phyloP scores from a whole-genome alignment of 2,888 invertebrate species.

The Yponomeuta evonymella region DNA sequence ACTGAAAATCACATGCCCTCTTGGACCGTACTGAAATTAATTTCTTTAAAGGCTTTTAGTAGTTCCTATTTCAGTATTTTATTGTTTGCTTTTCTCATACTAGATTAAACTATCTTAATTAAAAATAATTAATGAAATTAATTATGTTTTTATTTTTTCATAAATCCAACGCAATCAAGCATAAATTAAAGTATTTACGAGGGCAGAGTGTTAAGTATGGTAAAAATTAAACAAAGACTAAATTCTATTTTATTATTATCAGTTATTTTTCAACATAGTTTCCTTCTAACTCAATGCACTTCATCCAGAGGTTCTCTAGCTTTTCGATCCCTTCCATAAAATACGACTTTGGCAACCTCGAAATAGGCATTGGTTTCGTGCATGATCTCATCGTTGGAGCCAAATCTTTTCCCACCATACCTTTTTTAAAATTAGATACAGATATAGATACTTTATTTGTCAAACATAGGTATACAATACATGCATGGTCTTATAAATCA shows the following conservation, averaged over 20 bases:
- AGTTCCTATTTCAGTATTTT: no score
- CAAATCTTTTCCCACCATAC: background rate
- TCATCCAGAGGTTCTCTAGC: constrained; percentile 17
- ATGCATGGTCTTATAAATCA: no score
- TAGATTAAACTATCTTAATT: no score
- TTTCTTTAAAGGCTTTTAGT: no score
- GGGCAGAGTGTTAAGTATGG: constrained; percentile 13
- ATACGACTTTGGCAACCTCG: constrained; percentile 14
- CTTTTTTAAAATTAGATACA: background rate
- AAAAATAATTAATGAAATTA: no score
- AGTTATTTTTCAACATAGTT: constrained; percentile 14
- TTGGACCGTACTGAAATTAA: no score
- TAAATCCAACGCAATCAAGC: no score
- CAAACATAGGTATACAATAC: no score
- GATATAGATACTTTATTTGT: no score
- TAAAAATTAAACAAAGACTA: constrained; percentile 13
- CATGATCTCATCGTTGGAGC: constrained; percentile 9
- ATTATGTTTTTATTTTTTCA: no score
- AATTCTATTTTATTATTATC: constrained; percentile 6
- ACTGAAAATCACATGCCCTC: no score
- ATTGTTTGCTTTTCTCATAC: no score
- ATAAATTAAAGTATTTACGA: background rate
- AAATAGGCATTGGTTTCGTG: constrained; percentile 12
- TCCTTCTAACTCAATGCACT: constrained; percentile 15
- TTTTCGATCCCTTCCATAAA: constrained; percentile 15